Evolutionary conservation across 2,888 invertebrate species (phyloP), one percentile per base, ranked within the genome.

Genomic region (Asteroscopus sphinx): DNA sequence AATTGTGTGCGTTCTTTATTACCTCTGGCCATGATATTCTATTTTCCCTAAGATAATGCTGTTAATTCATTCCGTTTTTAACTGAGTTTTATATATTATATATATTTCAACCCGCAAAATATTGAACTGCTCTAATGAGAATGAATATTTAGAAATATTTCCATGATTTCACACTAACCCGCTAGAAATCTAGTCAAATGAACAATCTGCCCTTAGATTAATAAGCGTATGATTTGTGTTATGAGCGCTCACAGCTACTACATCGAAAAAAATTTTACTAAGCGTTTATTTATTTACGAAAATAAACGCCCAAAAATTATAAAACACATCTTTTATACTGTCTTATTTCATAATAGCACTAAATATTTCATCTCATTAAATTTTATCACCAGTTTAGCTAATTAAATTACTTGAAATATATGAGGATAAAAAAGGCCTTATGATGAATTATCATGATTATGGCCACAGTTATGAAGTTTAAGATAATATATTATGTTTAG

Each of bases 331-430:
- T 11, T 2, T 13, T 11, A 15, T 12, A 39, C 30, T 25, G 15
- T 28, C 44, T 55, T 61, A 53, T 54, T 46, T 30, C 33, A 45
- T 53, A 37, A 62, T 62, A 68, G 62, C 60, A 71, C 61, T 73
- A 72, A 76, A 75, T 72, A 64, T 62, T 54, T 73, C 76, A 68
- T 51, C 76, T 60, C 58, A 62, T 75, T 59, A 76, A 59, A 47
- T 64, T 73, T 73, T 62, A 73, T 76, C 47, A 41, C 17, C 41
- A 21, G 42, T 68, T 51, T 44, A 61, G 39, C 35, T 73, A 68
- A 73, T 72, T 73, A 68, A 72, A 75, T 73, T 71, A 68, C 53
- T 41, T 42, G 28, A 51, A 73, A 55, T 55, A 35, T 61, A 70
- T 16, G 75, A 45, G 46, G 46, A 54, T 68, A 41, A 46, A 49